A percentile compares a stretch with the other conserved stretches of the same genome.
These are phyloP conservation scores for Rhinopomastus cyanomelas DNA, from an alignment of 2,113 vertebrate genomes.

Conservation along the genomic window DNA sequence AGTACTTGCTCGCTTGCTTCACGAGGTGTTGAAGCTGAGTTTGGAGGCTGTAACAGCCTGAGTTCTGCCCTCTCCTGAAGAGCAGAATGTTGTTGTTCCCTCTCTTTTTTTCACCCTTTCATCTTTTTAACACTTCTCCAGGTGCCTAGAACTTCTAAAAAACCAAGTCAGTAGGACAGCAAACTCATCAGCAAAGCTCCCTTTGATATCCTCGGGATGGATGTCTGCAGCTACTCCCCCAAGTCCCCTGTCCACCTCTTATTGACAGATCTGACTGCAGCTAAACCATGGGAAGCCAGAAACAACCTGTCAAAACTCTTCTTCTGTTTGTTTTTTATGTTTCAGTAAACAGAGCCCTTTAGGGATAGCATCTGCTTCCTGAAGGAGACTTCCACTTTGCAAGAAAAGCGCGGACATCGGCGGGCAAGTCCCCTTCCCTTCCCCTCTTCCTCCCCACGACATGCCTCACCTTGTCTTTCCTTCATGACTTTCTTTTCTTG, in stretches of 20 bases:
- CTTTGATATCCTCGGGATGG: slow-evolving; percentile 47
- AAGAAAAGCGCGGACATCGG: neutral
- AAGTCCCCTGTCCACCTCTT: slow-evolving; percentile 34
- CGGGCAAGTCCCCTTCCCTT: neutral
- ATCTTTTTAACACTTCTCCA: slow-evolving; percentile 38
- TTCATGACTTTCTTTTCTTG: neutral
- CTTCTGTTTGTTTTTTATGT: neutral
- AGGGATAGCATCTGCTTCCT: slow-evolving; percentile 52
- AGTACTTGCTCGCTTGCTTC: neutral
- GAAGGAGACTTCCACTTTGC: slow-evolving; percentile 1
- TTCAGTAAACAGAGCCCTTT: slow-evolving; percentile 31
- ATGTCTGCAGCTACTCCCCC: slow-evolving; percentile 36
- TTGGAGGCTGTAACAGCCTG: neutral
- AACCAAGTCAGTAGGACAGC: slow-evolving; percentile 36
- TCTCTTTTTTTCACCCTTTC: neutral
- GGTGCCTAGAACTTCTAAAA: slow-evolving; percentile 38
- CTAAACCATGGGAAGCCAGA: slow-evolving; percentile 26
- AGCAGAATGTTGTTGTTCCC: neutral
- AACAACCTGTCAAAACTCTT: slow-evolving; percentile 30
- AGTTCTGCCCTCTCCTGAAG: neutral
- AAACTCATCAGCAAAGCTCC: slow-evolving; percentile 31
- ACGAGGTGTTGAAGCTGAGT: neutral
- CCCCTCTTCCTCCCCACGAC: neutral
- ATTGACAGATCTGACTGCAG: slow-evolving; percentile 57
- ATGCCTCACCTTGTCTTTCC: neutral